Percentiles rank a stretch among this genome's conserved stretches.
phyloP scores from a whole-genome alignment of 2,797 vertebrate genomes.

The Huso huso region DNA sequence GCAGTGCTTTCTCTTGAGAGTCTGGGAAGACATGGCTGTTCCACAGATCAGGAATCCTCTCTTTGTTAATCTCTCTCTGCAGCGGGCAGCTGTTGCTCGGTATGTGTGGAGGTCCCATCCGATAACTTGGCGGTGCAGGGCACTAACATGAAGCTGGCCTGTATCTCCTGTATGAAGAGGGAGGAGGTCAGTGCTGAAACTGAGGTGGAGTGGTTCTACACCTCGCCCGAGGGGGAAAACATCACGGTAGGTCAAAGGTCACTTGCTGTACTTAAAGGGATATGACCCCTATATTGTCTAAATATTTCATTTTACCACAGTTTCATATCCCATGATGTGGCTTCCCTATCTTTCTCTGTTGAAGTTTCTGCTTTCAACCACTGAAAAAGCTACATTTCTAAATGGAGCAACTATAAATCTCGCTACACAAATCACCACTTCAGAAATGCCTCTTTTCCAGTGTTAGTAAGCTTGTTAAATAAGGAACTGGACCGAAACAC shows the following conservation, averaged over 20 bases:
- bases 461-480: too few relatives aligned
- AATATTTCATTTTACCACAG: not conserved
- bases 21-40: too few relatives aligned
- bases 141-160: slow-evolving; percentile 72
- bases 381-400: too few relatives aligned
- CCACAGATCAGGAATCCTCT: not conserved
- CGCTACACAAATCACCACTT: too few relatives aligned
- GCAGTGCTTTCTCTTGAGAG: too few relatives aligned
- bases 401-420: too few relatives aligned
- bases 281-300: not conserved
- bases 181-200: slow-evolving; percentile 80
- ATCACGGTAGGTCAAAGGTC: slow-evolving; percentile 34
- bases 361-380: too few relatives aligned
- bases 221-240: slow-evolving; percentile 8
- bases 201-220: slow-evolving; percentile 78
- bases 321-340: not conserved
- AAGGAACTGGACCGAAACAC: too few relatives aligned
- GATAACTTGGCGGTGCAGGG: slow-evolving; percentile 78
- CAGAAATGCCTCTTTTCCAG: too few relatives aligned
- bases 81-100: slow-evolving; percentile 66
- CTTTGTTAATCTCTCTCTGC: slow-evolving; percentile 16
- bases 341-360: too few relatives aligned
- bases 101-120: slow-evolving; percentile 84
- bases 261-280: not conserved
- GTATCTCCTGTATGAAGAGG: slow-evolving; percentile 88